Percentiles rank a stretch among this genome's conserved stretches.
phyloP scores from a whole-genome alignment of 2,797 vertebrate genomes.

The Neopelma chrysocephalum region DNA sequence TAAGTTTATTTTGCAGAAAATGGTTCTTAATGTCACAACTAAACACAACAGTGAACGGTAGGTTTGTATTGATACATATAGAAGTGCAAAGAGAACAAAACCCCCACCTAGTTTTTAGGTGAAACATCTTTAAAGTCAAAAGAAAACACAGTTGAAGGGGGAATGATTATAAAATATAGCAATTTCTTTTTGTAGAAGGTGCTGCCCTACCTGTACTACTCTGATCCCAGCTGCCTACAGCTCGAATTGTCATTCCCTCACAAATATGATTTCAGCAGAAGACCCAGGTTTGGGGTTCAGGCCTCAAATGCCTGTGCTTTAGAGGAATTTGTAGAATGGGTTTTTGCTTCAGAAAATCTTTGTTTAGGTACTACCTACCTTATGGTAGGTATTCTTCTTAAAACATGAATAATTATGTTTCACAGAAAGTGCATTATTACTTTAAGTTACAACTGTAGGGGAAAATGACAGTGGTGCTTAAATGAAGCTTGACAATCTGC shows the following conservation, averaged over 20 bases:
- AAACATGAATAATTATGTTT: slow-evolving; percentile 34
- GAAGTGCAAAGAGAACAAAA: not conserved
- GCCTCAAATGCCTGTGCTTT: not conserved
- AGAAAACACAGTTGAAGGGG: not conserved
- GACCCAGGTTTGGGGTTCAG: not conserved
- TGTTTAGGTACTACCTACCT: not conserved
- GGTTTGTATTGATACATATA: not conserved
- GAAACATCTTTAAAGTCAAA: not conserved
- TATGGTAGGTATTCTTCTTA: not conserved
- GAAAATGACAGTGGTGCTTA: slow-evolving; percentile 68
- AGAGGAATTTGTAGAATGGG: not conserved
- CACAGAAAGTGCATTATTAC: slow-evolving; percentile 54
- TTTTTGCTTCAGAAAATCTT: not conserved
- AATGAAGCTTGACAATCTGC: slow-evolving; percentile 73
- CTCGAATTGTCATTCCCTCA: not conserved
- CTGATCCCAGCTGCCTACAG: not conserved
- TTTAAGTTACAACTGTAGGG: slow-evolving; percentile 62
- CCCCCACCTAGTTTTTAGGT: not conserved
- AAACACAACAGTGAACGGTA: not conserved
- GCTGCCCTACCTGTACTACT: not conserved
- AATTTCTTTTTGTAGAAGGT: not conserved
- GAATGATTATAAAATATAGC: not conserved
- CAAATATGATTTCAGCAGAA: not conserved
- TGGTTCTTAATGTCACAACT: not conserved
- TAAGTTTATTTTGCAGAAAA: not conserved